A percentile compares a stretch with the other conserved stretches of the same genome.
Evolutionary conservation across 2,888 invertebrate genomes (phyloP).

Genomic region (Ormyrus nitidulus): DNA sequence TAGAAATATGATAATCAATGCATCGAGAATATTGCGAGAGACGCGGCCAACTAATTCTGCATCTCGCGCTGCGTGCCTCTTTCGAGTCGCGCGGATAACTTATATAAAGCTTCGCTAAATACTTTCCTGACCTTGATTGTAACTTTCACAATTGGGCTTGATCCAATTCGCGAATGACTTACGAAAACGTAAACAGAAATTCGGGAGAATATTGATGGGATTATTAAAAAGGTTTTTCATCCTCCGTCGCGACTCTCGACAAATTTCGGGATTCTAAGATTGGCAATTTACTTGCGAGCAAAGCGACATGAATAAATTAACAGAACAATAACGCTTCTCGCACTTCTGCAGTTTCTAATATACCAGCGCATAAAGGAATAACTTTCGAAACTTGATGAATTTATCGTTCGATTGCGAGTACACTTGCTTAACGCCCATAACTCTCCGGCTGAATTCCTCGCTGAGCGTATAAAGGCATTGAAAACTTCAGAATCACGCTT

Average conservation of each 20-base stretch:
- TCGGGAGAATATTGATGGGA: neutral
- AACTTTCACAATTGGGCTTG: slow-evolving; percentile 54
- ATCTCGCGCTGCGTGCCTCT: neutral
- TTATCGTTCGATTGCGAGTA: neutral
- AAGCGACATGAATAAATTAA: too few relatives aligned
- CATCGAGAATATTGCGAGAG: neutral
- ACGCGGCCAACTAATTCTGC: slow-evolving; percentile 18
- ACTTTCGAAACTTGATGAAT: slow-evolving; percentile 22
- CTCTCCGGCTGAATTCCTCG: slow-evolving; percentile 12
- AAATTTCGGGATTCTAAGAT: too few relatives aligned
- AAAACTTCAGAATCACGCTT: neutral
- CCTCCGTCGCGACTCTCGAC: too few relatives aligned
- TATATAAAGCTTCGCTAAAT: slow-evolving; percentile 34
- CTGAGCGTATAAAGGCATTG: neutral
- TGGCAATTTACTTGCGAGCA: too few relatives aligned
- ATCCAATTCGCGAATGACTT: slow-evolving; percentile 31
- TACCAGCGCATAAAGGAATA: neutral
- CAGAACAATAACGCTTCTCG: too few relatives aligned
- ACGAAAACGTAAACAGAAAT: neutral
- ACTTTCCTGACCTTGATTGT: slow-evolving; percentile 50
- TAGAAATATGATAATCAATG: neutral
- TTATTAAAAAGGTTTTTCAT: neutral
- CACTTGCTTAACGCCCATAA: slow-evolving; percentile 18
- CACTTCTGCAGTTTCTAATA: too few relatives aligned
- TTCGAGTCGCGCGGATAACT: neutral